Base-by-base conservation (phyloP, 2,888 invertebrate genomes). In the Allygus modestus region DNA sequence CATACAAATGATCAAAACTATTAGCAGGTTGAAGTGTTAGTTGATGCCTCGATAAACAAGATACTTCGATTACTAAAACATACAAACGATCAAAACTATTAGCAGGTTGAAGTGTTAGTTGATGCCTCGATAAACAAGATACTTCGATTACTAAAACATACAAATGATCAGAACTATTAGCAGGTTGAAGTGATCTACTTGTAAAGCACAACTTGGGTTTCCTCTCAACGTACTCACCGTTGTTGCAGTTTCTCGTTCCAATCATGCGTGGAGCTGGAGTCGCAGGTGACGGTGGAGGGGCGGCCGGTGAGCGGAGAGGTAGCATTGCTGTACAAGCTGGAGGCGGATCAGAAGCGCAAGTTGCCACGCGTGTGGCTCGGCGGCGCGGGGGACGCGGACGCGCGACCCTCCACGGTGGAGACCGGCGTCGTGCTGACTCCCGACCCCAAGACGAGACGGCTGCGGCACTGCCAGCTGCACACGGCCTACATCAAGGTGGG, bases 321-420 rank as follows among this genome's bases (percentile, higher is more conserved):
- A 79, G 92, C 92, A 86, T 90, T 97, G 1, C 93, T 94, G 88
- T 96, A 96, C 89, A 93, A 93, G 2, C 94, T 97, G 15, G 96
- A 96, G 91, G 97, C 97, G 0, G 97, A 97, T 0, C 94, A 94
- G 9, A 93, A 93, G 26, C 94, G 94, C 87, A 96, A 96, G 89
- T 95, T 95, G 89, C 96, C 97, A 0, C 92, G 98, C 86, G 95
- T 97, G 9, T 95, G 95, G 91, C 96, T 97, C 88, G 93, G 93
- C 81, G 31, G 31, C 28, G 1, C 65, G 5, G 91, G 83, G 9
- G 87, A 87, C 61, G 58, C 84, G 26, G 81, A 51, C 5, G 86
- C 85, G 5, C 86, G 87, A n/a, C 87, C 87, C 0, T 84, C 88
- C 84, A 87, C 84, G 84, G 89, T 85, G 88, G 90, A 84, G 82